Conservation (phyloP, 2,113 vertebrate species). For the Dicentrarchus labrax region DNA sequence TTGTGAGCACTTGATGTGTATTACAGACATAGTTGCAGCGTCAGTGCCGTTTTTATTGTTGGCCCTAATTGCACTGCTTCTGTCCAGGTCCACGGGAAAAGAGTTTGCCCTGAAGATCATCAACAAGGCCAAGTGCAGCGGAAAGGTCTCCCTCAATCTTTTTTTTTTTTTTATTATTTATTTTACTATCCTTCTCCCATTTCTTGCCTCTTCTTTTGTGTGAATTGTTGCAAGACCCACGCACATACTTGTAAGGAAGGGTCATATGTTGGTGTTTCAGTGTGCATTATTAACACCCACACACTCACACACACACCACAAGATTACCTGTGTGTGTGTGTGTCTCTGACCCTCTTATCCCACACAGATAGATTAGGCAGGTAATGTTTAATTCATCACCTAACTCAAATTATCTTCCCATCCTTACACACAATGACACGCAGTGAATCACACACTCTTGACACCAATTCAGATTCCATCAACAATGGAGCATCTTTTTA, state of each 20-base stretch:
- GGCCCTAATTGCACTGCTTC: slow-evolving; percentile 51
- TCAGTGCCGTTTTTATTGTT: slow-evolving; percentile 43
- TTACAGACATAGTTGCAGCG: slow-evolving; percentile 27
- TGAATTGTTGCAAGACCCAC: background rate
- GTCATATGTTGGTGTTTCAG: slow-evolving; percentile 14
- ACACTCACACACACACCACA: background rate
- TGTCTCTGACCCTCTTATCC: slow-evolving; percentile 47
- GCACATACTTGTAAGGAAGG: background rate
- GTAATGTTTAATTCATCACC: slow-evolving; percentile 44
- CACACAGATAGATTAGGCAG: slow-evolving; percentile 16
- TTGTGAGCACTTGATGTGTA: slow-evolving; percentile 33
- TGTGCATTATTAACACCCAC: slow-evolving; percentile 38
- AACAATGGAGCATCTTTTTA: background rate
- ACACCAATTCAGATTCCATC: slow-evolving; percentile 24
- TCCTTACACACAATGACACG: slow-evolving; percentile 6
- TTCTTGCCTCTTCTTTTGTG: background rate
- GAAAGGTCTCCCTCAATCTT: slow-evolving; percentile 85
- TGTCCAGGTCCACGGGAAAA: slow-evolving; percentile 91
- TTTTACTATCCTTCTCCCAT: background rate
- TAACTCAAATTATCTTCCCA: slow-evolving; percentile 35
- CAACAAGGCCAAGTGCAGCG: slow-evolving; percentile 96
- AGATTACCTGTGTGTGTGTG: slow-evolving; percentile 6
- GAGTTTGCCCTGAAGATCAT: slow-evolving; percentile 99
- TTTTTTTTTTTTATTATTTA: background rate
- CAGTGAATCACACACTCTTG: background rate